phyloP scores from a whole-genome alignment of 2,888 invertebrate genomes.

The Tuberolachnus salignus region DNA sequence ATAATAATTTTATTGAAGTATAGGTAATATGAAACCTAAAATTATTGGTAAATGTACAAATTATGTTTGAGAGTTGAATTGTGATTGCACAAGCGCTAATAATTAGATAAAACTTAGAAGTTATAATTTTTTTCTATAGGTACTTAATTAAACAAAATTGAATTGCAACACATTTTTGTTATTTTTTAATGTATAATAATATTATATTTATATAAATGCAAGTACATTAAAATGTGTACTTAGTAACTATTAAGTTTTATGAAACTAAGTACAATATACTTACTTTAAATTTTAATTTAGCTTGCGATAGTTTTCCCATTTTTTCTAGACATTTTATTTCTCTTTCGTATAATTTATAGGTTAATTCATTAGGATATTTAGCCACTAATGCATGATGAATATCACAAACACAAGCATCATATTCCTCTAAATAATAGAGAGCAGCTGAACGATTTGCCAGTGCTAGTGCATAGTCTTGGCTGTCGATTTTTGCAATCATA shows the following conservation, averaged over 20 bases:
- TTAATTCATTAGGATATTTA: constrained; percentile 70
- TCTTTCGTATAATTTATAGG: constrained; percentile 72
- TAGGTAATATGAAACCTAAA: too few species aligned
- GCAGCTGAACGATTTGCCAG: constrained; percentile 75
- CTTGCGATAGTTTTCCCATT: constrained; percentile 60
- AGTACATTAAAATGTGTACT: too few species aligned
- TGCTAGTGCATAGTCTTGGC: constrained; percentile 69
- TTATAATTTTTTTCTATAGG: too few species aligned
- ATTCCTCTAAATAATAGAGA: constrained; percentile 68
- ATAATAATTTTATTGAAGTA: too few species aligned
- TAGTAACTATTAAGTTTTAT: background rate
- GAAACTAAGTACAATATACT: background rate
- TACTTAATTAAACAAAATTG: too few species aligned
- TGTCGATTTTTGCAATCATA: constrained; percentile 67
- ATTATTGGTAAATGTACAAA: background rate
- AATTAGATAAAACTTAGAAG: too few species aligned
- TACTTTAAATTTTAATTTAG: constrained; percentile 56
- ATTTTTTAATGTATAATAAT: too few species aligned
- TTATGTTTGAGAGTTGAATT: too few species aligned
- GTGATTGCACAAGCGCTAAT: too few species aligned
- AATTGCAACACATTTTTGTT: too few species aligned
- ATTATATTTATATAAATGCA: too few species aligned
- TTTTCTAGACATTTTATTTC: constrained; percentile 58
- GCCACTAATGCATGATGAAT: constrained; percentile 68
- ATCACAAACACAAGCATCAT: constrained; percentile 71